These are phyloP conservation scores for Hermetia illucens DNA, from an alignment of 1,140 invertebrate species.

Conservation along the genomic window DNA sequence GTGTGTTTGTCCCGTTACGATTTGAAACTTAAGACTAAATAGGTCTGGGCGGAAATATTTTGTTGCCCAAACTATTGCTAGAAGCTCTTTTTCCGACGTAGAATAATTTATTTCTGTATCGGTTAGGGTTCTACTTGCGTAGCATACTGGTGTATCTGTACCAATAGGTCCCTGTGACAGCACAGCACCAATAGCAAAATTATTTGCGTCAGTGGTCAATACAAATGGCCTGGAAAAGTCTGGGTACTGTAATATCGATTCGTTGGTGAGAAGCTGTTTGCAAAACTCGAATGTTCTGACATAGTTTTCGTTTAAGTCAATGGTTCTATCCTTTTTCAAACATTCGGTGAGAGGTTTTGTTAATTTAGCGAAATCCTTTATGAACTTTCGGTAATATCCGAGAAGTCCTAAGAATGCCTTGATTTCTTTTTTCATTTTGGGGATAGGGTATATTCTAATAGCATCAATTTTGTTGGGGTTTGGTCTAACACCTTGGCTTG, in stretches of 20 bases:
- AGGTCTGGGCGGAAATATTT: no score
- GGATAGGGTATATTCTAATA: constrained; percentile 10
- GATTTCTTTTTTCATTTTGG: constrained; percentile 9
- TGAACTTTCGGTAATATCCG: constrained; percentile 17
- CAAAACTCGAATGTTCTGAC: not conserved
- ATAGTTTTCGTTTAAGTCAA: constrained; percentile 5
- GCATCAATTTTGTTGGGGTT: constrained; percentile 10
- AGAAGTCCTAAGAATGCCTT: constrained; percentile 9
- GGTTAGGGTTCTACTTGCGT: constrained; percentile 27
- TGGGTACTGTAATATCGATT: constrained; percentile 14
- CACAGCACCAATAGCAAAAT: constrained; percentile 6
- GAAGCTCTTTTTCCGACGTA: constrained; percentile 27
- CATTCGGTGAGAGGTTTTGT: constrained; percentile 1
- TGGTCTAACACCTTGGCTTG: constrained; percentile 12
- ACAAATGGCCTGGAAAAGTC: constrained; percentile 16
- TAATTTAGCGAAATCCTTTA: constrained; percentile 11
- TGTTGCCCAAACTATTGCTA: constrained; percentile 29
- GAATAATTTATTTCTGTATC: constrained; percentile 28
- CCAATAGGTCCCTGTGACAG: constrained; percentile 1
- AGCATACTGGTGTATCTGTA: constrained; percentile 10
- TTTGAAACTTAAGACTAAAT: no score
- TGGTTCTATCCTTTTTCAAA: not conserved
- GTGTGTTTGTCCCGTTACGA: no score
- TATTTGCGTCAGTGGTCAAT: constrained; percentile 14
- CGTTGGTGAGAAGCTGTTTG: not conserved